Percentiles rank a stretch among this genome's conserved stretches.
Conservation (phyloP, 2,113 vertebrate species). For the Plecotus auritus region DNA sequence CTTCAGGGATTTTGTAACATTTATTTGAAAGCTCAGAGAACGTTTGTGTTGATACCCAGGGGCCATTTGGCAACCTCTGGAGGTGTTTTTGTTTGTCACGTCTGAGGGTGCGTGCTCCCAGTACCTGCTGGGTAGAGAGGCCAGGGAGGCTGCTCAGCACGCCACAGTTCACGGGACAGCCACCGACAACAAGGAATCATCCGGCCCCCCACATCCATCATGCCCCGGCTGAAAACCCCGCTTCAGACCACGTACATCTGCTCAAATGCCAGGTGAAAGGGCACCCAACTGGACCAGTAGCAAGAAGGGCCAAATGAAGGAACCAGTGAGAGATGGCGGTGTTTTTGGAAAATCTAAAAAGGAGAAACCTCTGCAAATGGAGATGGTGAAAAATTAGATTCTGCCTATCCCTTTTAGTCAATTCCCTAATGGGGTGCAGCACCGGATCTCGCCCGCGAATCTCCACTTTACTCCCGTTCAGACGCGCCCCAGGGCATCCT, state of each 20-base stretch:
- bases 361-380: not conserved
- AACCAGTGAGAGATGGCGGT: not conserved
- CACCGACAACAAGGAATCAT: not conserved
- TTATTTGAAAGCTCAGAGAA: slow-evolving; percentile 14
- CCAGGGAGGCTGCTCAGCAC: too few species aligned
- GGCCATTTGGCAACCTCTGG: not conserved
- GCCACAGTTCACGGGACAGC: not conserved
- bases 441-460: not conserved
- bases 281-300: not conserved
- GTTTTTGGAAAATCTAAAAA: not conserved
- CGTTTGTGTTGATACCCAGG: not conserved
- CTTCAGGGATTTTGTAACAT: not conserved
- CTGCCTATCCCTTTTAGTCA: not conserved
- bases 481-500: not conserved
- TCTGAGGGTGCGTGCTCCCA: not conserved
- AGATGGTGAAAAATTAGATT: not conserved
- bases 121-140: not conserved
- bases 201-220: rapidly evolving
- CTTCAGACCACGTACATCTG: not conserved
- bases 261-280: not conserved
- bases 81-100: not conserved
- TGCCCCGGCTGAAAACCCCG: not conserved
- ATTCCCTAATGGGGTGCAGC: not conserved
- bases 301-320: not conserved
- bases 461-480: slow-evolving; percentile 4